Evolutionary conservation across 2,797 vertebrate species (phyloP).

Genomic region (Cynodonichthys magdalenae): DNA sequence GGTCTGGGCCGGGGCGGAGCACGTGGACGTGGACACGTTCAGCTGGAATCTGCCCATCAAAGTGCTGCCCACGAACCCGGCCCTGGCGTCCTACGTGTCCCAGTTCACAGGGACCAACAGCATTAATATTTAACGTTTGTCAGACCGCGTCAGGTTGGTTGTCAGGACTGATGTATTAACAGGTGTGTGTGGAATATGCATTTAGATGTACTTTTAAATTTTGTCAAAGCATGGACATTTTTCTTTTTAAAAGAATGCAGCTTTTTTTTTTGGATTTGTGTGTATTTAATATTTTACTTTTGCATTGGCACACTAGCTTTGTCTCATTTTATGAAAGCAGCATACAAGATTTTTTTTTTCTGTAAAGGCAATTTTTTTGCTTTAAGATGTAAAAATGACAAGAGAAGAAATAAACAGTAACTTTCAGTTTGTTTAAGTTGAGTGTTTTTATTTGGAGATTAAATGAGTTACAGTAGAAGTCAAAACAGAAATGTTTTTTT

Average conservation of each 20-base stretch:
- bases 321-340: conserved; percentile 8
- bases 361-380: conserved; percentile 9
- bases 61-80: conserved; percentile 94
- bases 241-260: conserved; percentile 25
- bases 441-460: conserved; percentile 46
- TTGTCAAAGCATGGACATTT: conserved; percentile 5
- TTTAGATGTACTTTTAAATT: conserved; percentile 42
- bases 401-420: conserved; percentile 47
- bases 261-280: conserved; percentile 14
- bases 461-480: conserved; percentile 62
- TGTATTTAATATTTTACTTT: conserved; percentile 60
- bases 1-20: conserved; percentile 90
- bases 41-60: conserved; percentile 98
- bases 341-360: conserved; percentile 18
- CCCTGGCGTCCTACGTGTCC: conserved; percentile 91
- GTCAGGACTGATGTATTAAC: too few species aligned
- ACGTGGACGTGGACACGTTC: conserved; percentile 95
- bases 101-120: conserved; percentile 92
- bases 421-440: conserved; percentile 21
- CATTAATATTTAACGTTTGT: conserved; percentile 87
- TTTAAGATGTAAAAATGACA: conserved; percentile 39
- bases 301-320: conserved; percentile 2
- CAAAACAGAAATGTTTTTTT: conserved; percentile 51
- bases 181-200: too few species aligned
- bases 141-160: conserved; percentile 1